Evolutionary conservation across 2,113 vertebrate genomes (phyloP), one percentile per base, ranked within the genome.

Genomic region (Syngnathus floridae): DNA sequence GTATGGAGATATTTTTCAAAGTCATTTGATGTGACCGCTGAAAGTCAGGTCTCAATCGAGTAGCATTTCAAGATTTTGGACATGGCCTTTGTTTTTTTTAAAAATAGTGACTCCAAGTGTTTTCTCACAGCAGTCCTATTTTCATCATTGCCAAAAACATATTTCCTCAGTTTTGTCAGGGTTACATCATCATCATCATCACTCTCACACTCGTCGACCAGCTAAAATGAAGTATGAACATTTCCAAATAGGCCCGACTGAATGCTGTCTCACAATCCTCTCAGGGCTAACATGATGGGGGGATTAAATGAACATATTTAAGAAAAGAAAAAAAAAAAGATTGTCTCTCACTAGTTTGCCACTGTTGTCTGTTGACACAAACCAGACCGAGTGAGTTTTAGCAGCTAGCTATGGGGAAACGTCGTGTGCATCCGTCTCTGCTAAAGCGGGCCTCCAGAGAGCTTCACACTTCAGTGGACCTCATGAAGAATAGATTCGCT

Each of bases 401-500:
- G 69, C 79, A 80, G 83, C 76, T 77, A 77, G 58, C 48, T 69
- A 26, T 26, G 58, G 46, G 65, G 54, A 51, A 62, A 67, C 63
- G 17, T 78, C 43, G 43, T 75, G 72, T 66, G 68, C 74, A 58
- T 75, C 71, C 67, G 61, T 69, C 77, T 74, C 40, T 0, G 35
- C 76, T 66, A 59, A 67, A 68, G 72, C 70, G 69, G 68, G 63
- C 66, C 82, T 75, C 78, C 62, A 62, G 76, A 80, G 76, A 83
- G 67, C 75, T 65, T 0, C 60, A 67, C 72, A 81, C 77, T 77
- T 78, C 73, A 75, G 67, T 70, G 78, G 72, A 78, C 77, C 75
- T 85, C 80, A 84, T 87, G 75, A 87, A 88, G 83, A 86, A 89
- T 81, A 86, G 76, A 86, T 86, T 73, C 43, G 37, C 66, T 49